Conservation (phyloP, 2,113 vertebrate species). For the Enhydra lutris region DNA sequence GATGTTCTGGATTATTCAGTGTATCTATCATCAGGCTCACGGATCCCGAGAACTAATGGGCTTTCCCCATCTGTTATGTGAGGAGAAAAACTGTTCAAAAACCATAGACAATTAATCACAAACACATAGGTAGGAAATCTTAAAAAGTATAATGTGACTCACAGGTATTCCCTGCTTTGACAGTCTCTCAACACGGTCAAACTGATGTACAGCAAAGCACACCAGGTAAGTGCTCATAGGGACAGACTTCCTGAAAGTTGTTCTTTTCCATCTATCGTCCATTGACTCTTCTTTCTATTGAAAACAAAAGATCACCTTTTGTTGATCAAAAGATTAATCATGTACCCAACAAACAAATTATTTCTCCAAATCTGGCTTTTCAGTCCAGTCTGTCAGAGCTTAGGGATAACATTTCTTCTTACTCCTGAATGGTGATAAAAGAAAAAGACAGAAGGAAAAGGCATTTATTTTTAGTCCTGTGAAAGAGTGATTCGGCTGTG, state of each 20-base stretch:
- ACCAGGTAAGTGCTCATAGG: slow-evolving; percentile 98
- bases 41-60: background rate
- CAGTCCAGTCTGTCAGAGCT: background rate
- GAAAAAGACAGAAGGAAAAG: background rate
- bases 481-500: background rate
- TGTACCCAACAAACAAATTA: background rate
- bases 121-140: background rate
- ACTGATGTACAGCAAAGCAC: slow-evolving; percentile 95
- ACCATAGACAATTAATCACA: background rate
- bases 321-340: background rate
- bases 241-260: slow-evolving; percentile 88
- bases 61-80: background rate
- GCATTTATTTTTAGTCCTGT: background rate
- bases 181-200: slow-evolving; percentile 52
- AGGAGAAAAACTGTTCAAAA: background rate
- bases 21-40: background rate
- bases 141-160: slow-evolving; percentile 73
- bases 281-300: slow-evolving; percentile 72
- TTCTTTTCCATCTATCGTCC: slow-evolving; percentile 75
- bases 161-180: slow-evolving; percentile 84
- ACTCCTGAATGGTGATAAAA: background rate
- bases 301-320: slow-evolving; percentile 48
- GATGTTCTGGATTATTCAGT: background rate
- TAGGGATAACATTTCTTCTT: background rate
- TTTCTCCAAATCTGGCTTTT: background rate